Evolutionary conservation across 2,113 vertebrate species (phyloP).

Genomic region (Smithornis capensis): DNA sequence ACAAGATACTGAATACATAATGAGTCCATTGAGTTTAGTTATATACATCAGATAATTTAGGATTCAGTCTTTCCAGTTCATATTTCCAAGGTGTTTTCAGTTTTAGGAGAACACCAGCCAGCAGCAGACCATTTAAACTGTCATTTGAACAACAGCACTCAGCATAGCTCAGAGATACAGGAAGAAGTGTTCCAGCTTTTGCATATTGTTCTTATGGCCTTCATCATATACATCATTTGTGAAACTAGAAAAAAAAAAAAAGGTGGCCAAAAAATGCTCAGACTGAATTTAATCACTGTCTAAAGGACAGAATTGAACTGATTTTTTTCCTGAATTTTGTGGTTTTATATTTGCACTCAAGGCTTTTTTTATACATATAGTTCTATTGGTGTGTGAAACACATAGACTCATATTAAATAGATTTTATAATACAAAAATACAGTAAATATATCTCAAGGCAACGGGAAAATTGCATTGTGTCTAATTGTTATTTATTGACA

Average conservation of each 20-base stretch:
- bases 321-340: neutral
- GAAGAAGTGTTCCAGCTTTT: neutral
- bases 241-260: neutral
- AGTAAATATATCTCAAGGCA: neutral
- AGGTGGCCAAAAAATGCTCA: neutral
- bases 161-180: neutral
- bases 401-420: neutral
- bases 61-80: neutral
- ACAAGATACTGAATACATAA: neutral
- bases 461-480: neutral
- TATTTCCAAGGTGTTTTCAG: neutral
- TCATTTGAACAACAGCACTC: neutral
- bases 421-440: constrained; percentile 4
- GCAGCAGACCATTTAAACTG: neutral
- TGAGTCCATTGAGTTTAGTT: neutral
- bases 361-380: neutral
- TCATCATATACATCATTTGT: neutral
- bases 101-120: neutral
- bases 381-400: neutral
- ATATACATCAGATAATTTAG: neutral
- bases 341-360: neutral
- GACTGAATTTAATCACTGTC: neutral
- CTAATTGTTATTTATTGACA: constrained; percentile 29
- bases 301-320: neutral
- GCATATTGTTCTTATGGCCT: neutral